A percentile compares a stretch with the other conserved stretches of the same genome.
Evolutionary conservation across 1,140 invertebrate genomes (phyloP).

Genomic region (Cyclina sinensis): DNA sequence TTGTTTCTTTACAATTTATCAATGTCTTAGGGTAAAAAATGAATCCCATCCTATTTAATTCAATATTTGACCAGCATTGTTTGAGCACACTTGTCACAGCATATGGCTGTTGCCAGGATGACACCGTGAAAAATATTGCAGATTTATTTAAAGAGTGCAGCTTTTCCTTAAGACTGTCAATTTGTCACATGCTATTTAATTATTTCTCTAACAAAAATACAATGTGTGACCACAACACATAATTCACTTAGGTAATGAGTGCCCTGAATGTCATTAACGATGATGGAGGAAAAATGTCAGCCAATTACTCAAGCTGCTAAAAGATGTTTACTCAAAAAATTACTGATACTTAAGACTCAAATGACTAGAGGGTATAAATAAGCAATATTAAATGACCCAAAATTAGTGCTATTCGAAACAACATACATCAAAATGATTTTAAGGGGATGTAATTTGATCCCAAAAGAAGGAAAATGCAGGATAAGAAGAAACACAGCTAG

Average conservation of each 20-base stretch:
- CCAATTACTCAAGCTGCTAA: slow-evolving; percentile 48
- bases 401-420: slow-evolving; percentile 4
- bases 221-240: slow-evolving; percentile 13
- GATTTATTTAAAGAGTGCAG: slow-evolving; percentile 19
- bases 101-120: slow-evolving; percentile 44
- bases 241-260: slow-evolving; percentile 32
- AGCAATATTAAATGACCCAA: neutral
- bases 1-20: slow-evolving; percentile 60
- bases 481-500: neutral
- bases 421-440: slow-evolving; percentile 41
- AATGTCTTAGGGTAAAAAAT: slow-evolving; percentile 59
- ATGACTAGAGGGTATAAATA: slow-evolving; percentile 17
- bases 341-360: slow-evolving; percentile 6
- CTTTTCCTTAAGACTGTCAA: slow-evolving; percentile 4
- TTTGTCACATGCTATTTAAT: slow-evolving; percentile 13
- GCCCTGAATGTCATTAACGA: slow-evolving; percentile 28
- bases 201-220: neutral
- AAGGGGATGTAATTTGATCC: neutral
- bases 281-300: slow-evolving; percentile 36
- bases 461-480: neutral
- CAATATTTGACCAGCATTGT: slow-evolving; percentile 65
- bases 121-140: slow-evolving; percentile 57
- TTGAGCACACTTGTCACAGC: slow-evolving; percentile 2
- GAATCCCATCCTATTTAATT: slow-evolving; percentile 54
- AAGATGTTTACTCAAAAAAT: slow-evolving; percentile 22